Base-by-base conservation (phyloP, 2,113 vertebrate species). In the Coracopsis vasa region DNA sequence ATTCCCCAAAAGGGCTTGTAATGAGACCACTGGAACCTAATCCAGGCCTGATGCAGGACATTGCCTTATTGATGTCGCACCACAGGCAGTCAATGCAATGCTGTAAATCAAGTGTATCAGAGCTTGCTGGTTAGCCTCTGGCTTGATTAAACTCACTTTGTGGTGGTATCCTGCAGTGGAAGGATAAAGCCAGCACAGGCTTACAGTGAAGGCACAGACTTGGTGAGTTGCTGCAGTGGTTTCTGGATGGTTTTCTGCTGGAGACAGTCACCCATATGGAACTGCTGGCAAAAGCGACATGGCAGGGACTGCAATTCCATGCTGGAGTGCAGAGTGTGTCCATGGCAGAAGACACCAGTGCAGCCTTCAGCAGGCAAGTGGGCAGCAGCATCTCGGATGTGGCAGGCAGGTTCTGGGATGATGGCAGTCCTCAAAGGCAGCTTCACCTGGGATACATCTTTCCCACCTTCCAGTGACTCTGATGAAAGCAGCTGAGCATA, bases 351-450 rank as follows among this genome's bases (percentile, higher is more conserved):
- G 79, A 4, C 10, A 4, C 42, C 41, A n/a, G 64, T 21, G 5
- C 72, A 10, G 35, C 50, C 64, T 16, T 21, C 0, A 4, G 47
- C 4, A 12, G 25, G 25, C 1, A 0, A 7, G 47, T 0, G 0
- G 39, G 56, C 39, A 71, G 62, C 50, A 60, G 33, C 4, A 23
- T 2, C 10, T 21, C 54, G 13, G 47, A 27, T 0, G 5, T 44
- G 66, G 24, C 53, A 25, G 73, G 83, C 74, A 71, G 42, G 69
- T 39, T 64, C 51, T 39, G 72, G 45, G 73, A 3, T 0, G 1
- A 29, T 24, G 78, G 47, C 53, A 37, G 39, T 51, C 67, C 54
- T 79, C 24, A 58, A n/a, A 88, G 79, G 42, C 75, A 71, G 42
- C 66, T 60, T 58, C 33, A 67, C 54, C 39, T 56, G 60, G 29